These are phyloP conservation scores for Neopipo cinnamomea DNA, from an alignment of 2,113 vertebrate genomes.

Conservation along the genomic window DNA sequence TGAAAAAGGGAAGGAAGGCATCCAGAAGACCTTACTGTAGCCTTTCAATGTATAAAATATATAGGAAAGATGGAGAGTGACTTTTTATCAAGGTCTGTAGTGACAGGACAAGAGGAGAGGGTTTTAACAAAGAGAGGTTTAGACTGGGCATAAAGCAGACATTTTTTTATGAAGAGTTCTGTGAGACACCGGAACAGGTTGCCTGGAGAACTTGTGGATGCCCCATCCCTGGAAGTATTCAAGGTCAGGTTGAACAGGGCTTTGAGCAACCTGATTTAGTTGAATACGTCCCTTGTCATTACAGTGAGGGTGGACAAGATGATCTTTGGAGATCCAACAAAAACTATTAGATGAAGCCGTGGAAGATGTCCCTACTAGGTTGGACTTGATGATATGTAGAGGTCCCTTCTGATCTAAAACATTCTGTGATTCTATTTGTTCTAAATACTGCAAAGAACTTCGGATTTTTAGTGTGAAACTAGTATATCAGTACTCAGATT, in stretches of 20 bases:
- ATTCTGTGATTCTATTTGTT: background rate
- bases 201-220: background rate
- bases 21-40: accelerated
- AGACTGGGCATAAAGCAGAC: background rate
- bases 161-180: accelerated
- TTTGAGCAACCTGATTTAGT: background rate
- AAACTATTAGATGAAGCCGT: background rate
- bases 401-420: background rate
- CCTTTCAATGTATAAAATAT: background rate
- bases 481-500: background rate
- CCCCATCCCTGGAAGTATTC: background rate
- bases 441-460: background rate
- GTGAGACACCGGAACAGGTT: background rate
- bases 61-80: background rate
- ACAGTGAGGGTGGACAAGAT: background rate
- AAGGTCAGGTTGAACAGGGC: background rate
- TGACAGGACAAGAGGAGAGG: background rate
- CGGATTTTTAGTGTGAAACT: background rate
- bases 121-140: background rate
- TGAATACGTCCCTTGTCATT: background rate
- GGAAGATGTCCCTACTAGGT: background rate
- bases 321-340: background rate
- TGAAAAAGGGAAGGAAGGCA: background rate
- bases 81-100: background rate
- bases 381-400: background rate